phyloP scores from a whole-genome alignment of 2,797 vertebrate species.

The Carduelis carduelis region DNA sequence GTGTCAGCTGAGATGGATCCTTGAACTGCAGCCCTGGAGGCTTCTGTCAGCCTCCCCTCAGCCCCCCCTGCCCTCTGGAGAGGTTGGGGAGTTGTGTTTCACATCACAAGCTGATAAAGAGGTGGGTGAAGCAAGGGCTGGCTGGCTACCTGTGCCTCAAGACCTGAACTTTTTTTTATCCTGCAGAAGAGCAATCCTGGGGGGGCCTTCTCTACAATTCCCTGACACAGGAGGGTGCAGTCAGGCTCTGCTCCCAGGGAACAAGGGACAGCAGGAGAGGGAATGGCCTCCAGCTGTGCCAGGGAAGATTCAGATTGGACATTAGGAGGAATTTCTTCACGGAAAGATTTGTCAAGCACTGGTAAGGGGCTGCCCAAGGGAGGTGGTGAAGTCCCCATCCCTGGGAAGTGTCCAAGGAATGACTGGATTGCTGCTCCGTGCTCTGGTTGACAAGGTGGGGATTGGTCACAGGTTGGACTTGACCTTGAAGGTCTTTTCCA shows the following conservation, averaged over 20 bases:
- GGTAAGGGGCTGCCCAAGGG: not conserved
- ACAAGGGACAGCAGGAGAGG: not conserved
- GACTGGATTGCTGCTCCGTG: not conserved
- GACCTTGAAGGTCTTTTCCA: not conserved
- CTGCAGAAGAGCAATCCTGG: not conserved
- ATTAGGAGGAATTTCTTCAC: not conserved
- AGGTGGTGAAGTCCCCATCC: not conserved
- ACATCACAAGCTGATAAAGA: not conserved
- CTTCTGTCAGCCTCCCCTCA: not conserved
- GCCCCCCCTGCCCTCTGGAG: not conserved
- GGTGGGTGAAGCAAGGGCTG: not conserved
- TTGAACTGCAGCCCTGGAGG: accelerated
- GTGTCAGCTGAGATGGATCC: not conserved
- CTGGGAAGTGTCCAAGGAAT: not conserved
- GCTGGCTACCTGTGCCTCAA: not conserved
- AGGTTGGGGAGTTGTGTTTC: accelerated
- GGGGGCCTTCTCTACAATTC: accelerated
- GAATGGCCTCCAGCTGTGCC: not conserved
- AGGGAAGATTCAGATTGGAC: not conserved
- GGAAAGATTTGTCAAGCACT: not conserved
- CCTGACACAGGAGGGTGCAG: not conserved
- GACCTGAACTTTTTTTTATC: not conserved
- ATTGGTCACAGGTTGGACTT: not conserved
- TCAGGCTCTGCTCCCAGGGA: not conserved
- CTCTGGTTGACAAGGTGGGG: not conserved